A percentile compares a stretch with the other conserved stretches of the same genome.
These are phyloP conservation scores for Drosophila sp. DNA, from an alignment of 1,140 invertebrate species.

Conservation along the genomic window DNA sequence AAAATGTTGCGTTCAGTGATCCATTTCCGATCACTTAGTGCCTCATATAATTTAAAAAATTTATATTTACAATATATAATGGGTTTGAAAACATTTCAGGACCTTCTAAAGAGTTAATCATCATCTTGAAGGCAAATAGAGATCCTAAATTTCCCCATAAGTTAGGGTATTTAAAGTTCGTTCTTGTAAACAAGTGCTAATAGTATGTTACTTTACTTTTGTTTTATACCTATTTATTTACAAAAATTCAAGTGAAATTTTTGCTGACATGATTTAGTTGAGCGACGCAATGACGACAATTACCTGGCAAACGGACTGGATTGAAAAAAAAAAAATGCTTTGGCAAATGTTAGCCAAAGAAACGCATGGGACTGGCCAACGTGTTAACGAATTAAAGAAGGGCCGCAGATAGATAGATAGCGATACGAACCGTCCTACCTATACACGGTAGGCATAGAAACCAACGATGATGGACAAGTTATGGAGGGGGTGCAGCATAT, in stretches of 20 bases:
- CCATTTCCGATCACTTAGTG: no score
- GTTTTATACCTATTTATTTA: slow-evolving; percentile 15
- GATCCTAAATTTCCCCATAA: no score
- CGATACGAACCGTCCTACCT: not conserved
- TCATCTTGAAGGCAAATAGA: no score
- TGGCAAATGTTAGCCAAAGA: not conserved
- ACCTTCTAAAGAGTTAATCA: no score
- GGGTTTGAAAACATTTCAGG: no score
- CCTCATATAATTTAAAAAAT: no score
- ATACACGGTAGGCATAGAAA: slow-evolving; percentile 1
- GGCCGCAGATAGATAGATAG: not conserved
- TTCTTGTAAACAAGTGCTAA: not conserved
- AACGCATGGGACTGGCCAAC: not conserved
- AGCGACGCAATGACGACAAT: slow-evolving; percentile 16
- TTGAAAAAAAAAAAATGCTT: not conserved
- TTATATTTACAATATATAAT: no score
- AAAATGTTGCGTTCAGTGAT: no score
- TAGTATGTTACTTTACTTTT: not conserved
- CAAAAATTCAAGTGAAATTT: slow-evolving; percentile 68
- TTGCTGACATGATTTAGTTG: slow-evolving; percentile 67
- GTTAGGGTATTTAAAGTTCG: slow-evolving; percentile 23
- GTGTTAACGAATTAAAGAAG: not conserved
- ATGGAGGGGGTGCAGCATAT: not conserved
- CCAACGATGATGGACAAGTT: not conserved
- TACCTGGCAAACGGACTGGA: slow-evolving; percentile 25